Evolutionary conservation across 1,140 invertebrate species (phyloP), one percentile per base, ranked within the genome.

Genomic region (Drosophila aff.): DNA sequence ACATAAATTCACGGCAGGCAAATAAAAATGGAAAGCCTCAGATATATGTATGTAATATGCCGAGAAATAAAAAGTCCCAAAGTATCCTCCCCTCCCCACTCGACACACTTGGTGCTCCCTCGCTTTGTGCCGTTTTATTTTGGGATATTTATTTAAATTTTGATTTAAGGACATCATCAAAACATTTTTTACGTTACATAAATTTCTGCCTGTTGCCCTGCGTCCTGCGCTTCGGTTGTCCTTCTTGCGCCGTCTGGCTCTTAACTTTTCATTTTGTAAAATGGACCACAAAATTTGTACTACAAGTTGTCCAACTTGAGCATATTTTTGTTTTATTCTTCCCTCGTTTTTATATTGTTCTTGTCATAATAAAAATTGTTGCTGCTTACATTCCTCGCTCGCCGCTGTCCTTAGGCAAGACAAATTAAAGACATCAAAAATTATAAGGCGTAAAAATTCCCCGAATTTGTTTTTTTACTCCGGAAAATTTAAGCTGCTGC

Each of bases 121-220:
- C 40, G 15, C 21, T 36, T 10, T 49, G 16, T 33, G 28, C 61
- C 36, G 58, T 62, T 81, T 83, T 75, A 75, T 82, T 82, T 83
- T 62, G 67, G 68, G 64, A 81, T 90, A 89, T 85, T 91, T 89
- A 85, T 89, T 89, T 89, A 89, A 89, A 85, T 89, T 89, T 89
- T 89, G 85, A 89, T 89, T 89, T 90, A 89, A 90, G 85, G 85
- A 89, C 86, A 89, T 90, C 85, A 90, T 89, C 85, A 89, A 89
- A 79, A 72, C 68, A 79, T 79, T 82, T 89, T 89, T 85, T 89
- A 89, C 85, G 81, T 89, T 89, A 81, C 85, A 90, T 85, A 89
- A 85, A 90, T 90, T 84, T 43, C 31, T 73, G 76, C 66, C 81
- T 75, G 67, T 74, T 78, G 66, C 63, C 57, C 69, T 36, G 46